Percentiles rank a stretch among this genome's conserved stretches.
Evolutionary conservation across 2,113 vertebrate species (phyloP).

Genomic region (Stegostoma tigrinum): DNA sequence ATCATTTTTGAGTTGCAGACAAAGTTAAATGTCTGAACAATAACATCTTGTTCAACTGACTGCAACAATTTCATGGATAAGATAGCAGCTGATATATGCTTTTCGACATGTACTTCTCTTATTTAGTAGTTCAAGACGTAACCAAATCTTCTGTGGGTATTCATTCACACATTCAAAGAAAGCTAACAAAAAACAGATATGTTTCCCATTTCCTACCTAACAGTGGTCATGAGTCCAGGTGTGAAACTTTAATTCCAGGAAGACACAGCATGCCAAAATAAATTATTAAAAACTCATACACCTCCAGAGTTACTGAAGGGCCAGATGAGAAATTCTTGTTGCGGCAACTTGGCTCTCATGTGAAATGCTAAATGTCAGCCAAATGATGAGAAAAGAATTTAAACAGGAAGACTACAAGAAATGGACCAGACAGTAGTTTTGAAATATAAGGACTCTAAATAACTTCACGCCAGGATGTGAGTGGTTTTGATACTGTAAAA

Average conservation of each 20-base stretch:
- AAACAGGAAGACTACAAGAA: constrained; percentile 33
- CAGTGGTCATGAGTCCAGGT: background rate
- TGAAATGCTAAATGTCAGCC: background rate
- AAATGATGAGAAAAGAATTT: constrained; percentile 34
- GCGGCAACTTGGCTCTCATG: background rate
- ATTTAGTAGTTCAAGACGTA: background rate
- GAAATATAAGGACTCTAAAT: constrained; percentile 11
- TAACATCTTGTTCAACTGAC: background rate
- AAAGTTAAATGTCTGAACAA: background rate
- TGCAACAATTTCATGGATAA: background rate
- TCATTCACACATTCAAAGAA: background rate
- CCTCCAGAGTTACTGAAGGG: background rate
- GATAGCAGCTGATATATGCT: background rate
- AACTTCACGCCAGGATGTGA: constrained; percentile 31
- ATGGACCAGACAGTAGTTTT: background rate
- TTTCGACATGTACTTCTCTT: background rate
- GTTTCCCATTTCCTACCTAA: background rate
- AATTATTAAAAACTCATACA: constrained; percentile 11
- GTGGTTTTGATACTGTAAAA: constrained; percentile 20
- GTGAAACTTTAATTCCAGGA: background rate
- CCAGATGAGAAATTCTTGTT: constrained; percentile 5
- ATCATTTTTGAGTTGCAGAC: background rate
- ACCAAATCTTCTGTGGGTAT: background rate
- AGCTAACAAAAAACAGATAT: background rate
- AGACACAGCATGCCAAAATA: background rate